Evolutionary conservation across 1,140 invertebrate genomes (phyloP).

Genomic region (Drosophila nasuta): DNA sequence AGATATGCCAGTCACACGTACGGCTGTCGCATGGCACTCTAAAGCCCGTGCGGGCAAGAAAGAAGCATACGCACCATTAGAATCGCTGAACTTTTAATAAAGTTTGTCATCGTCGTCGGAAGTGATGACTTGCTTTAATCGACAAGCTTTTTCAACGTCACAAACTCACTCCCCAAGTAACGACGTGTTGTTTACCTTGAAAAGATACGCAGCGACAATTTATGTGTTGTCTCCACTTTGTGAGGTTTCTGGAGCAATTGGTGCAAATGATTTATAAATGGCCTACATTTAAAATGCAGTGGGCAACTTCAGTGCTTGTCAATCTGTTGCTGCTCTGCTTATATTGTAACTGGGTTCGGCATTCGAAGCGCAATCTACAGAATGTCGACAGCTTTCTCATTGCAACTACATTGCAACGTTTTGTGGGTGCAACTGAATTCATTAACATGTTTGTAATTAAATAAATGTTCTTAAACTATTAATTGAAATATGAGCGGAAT

Average conservation of each 20-base stretch:
- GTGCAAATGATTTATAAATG: slow-evolving; percentile 62
- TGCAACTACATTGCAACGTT: slow-evolving; percentile 33
- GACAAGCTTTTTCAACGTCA: slow-evolving; percentile 3
- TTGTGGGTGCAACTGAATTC: slow-evolving; percentile 37
- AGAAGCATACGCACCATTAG: slow-evolving; percentile 31
- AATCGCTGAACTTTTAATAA: background rate
- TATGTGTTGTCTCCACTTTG: slow-evolving; percentile 50
- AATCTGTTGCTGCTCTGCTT: slow-evolving; percentile 13
- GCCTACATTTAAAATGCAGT: slow-evolving; percentile 60
- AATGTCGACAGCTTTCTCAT: slow-evolving; percentile 53
- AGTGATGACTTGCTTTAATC: background rate
- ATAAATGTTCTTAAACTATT: no score
- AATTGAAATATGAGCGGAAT: no score
- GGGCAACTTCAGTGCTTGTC: background rate
- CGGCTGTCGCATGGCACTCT: slow-evolving; percentile 37
- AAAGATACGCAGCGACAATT: slow-evolving; percentile 37
- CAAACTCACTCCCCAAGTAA: slow-evolving; percentile 2
- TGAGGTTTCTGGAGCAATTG: slow-evolving; percentile 46
- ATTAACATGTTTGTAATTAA: slow-evolving; percentile 14
- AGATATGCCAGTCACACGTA: slow-evolving; percentile 21
- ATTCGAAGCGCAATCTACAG: slow-evolving; percentile 13
- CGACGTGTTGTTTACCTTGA: slow-evolving; percentile 55
- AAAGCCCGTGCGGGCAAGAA: slow-evolving; percentile 38
- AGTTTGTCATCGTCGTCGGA: slow-evolving; percentile 3
- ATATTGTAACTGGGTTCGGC: slow-evolving; percentile 28